These are phyloP conservation scores for Ips typographus DNA, from an alignment of 1,140 invertebrate genomes.

Conservation along the genomic window DNA sequence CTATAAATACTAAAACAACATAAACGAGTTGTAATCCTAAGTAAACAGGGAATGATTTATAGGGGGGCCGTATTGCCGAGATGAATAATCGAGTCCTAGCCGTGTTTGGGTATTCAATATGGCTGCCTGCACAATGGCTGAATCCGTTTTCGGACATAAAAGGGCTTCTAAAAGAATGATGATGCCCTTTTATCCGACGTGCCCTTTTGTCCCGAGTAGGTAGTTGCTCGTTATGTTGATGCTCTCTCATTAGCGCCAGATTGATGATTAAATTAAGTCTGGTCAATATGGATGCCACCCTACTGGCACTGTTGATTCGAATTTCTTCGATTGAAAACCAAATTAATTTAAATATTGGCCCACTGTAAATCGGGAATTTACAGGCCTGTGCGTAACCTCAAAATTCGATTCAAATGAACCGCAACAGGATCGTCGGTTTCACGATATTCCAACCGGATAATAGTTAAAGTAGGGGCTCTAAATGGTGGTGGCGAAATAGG, in stretches of 20 bases:
- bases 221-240: slow-evolving; percentile 15
- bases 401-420: too few species aligned
- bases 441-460: too few species aligned
- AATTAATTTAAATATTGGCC: too few species aligned
- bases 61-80: slow-evolving; percentile 6
- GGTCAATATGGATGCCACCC: too few species aligned
- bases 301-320: too few species aligned
- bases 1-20: slow-evolving; percentile 18
- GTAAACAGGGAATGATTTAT: slow-evolving; percentile 25
- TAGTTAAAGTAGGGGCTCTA: too few species aligned
- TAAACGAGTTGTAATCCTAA: slow-evolving; percentile 27
- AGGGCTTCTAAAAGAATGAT: slow-evolving; percentile 28
- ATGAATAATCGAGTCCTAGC: slow-evolving; percentile 24
- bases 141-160: slow-evolving; percentile 21
- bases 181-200: slow-evolving; percentile 23
- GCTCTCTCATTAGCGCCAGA: slow-evolving; percentile 5
- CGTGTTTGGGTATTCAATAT: slow-evolving; percentile 27
- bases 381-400: too few species aligned
- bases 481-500: too few species aligned
- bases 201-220: slow-evolving; percentile 14
- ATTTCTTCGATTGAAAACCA: too few species aligned
- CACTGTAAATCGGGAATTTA: too few species aligned
- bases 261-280: slow-evolving; percentile 2
- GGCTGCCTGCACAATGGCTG: slow-evolving; percentile 17
- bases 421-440: too few species aligned